A percentile compares a stretch with the other conserved stretches of the same genome.
phyloP scores from a whole-genome alignment of 2,888 invertebrate species.

The Phanerotoma sp. region DNA sequence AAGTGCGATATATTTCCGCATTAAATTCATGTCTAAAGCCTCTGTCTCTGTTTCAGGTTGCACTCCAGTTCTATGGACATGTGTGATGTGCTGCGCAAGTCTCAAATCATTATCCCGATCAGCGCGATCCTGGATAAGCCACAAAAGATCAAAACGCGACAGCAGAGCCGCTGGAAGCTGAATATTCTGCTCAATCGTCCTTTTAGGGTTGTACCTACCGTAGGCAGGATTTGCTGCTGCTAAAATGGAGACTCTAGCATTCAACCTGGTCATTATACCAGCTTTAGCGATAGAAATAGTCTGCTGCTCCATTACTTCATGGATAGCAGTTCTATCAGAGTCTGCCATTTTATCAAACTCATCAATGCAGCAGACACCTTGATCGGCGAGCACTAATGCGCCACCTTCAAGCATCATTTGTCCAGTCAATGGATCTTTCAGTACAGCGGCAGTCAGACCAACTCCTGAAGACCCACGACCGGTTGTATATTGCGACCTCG shows the following conservation, averaged over 20 bases:
- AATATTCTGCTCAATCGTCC: slow-evolving; percentile 95
- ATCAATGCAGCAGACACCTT: slow-evolving; percentile 98
- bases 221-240: slow-evolving; percentile 99
- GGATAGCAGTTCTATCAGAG: slow-evolving; percentile 89
- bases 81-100: slow-evolving; percentile 95
- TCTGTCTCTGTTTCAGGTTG: slow-evolving; percentile 77
- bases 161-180: slow-evolving; percentile 96
- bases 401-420: slow-evolving; percentile 98
- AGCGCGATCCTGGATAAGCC: slow-evolving; percentile 86
- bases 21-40: slow-evolving; percentile 87
- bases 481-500: slow-evolving; percentile 93
- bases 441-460: slow-evolving; percentile 97
- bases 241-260: slow-evolving; percentile 95
- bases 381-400: slow-evolving; percentile 93
- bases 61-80: slow-evolving; percentile 88
- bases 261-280: slow-evolving; percentile 97
- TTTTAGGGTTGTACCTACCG: slow-evolving; percentile 95
- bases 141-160: slow-evolving; percentile 93
- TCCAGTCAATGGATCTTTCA: slow-evolving; percentile 96
- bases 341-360: slow-evolving; percentile 99
- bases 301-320: slow-evolving; percentile 99
- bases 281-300: slow-evolving; percentile 99
- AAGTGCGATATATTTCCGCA: slow-evolving; percentile 89
- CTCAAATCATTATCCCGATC: slow-evolving; percentile 70
- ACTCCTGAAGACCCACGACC: slow-evolving; percentile 97